Base-by-base conservation (phyloP, 2,113 vertebrate species). In the Oncorhynchus gorbuscha region DNA sequence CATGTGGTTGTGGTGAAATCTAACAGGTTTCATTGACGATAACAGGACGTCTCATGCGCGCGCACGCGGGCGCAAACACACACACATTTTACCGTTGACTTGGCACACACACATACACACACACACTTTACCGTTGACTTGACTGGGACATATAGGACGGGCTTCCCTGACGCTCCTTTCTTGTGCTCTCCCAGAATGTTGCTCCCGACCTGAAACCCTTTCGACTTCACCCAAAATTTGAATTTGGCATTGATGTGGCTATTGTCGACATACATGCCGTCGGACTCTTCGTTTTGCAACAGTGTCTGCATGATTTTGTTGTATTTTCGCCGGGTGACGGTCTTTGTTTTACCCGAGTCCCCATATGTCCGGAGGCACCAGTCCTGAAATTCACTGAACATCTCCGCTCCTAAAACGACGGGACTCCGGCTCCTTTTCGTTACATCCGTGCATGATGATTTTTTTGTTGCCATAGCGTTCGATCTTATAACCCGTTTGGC, bases 221-320 rank as follows among this genome's bases (percentile, higher is more conserved):
- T 98, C 75, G 96, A 97, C 93, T 96, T 96, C 92, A 98, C 97
- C 97, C 97, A 98, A 83, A 97, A 98, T 94, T 98, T 97, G 93
- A 98, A 98, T 96, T 98, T 98, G 93, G 96, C 97, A 93, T 97
- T 97, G 92, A 94, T 94, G 91, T 93, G 92, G 90, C 91, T 94
- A 91, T 93, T 94, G 85, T 94, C 94, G 79, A 94, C 90, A 68
- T 92, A 94, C 24, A 94, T 92, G 80, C 90, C 91, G 30, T 94
- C 94, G 81, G 92, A 85, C 74, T 94, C 93, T 80, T 94, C 94
- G 87, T 85, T 93, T 84, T 94, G 94, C 87, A 94, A 89, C 81
- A 94, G 88, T 78, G 94, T 94, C 88, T 94, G 94, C 94, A 94
- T 94, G 83, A 94, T 94, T 81, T 94, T 94, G 88, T 94, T 94